These are phyloP conservation scores for Athalia circularis DNA, from an alignment of 2,888 invertebrate genomes.

Conservation along the genomic window DNA sequence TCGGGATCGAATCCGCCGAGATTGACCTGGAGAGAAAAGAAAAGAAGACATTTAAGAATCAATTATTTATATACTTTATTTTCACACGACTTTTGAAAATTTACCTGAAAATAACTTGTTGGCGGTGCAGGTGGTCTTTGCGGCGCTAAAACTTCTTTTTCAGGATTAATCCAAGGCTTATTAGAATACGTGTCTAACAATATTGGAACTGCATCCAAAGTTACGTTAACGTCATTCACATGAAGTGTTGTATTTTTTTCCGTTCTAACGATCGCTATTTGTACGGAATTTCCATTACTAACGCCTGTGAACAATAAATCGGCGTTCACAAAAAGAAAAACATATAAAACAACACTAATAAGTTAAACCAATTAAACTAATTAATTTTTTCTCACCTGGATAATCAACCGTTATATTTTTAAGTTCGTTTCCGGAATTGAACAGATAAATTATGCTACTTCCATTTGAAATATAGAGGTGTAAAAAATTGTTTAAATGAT, in stretches of 20 bases:
- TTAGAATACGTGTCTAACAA: conserved; percentile 87
- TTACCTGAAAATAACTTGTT: conserved; percentile 90
- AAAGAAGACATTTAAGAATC: conserved; percentile 7
- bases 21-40: conserved; percentile 84
- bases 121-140: conserved; percentile 93
- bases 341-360: background rate
- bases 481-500: conserved; percentile 94
- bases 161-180: conserved; percentile 91
- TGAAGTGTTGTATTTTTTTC: conserved; percentile 85
- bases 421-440: conserved; percentile 88
- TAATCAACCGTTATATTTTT: conserved; percentile 86
- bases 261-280: conserved; percentile 89
- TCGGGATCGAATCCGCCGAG: conserved; percentile 90
- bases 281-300: conserved; percentile 89
- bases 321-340: background rate
- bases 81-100: no score
- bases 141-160: conserved; percentile 89
- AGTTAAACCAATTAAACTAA: background rate
- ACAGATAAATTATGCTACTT: conserved; percentile 87
- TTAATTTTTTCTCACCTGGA: conserved; percentile 70
- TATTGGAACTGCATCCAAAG: conserved; percentile 81
- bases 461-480: conserved; percentile 90
- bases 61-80: background rate
- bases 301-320: conserved; percentile 74
- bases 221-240: conserved; percentile 86